These are phyloP conservation scores for Cheilosia pagana DNA, from an alignment of 2,888 invertebrate species.

Conservation along the genomic window DNA sequence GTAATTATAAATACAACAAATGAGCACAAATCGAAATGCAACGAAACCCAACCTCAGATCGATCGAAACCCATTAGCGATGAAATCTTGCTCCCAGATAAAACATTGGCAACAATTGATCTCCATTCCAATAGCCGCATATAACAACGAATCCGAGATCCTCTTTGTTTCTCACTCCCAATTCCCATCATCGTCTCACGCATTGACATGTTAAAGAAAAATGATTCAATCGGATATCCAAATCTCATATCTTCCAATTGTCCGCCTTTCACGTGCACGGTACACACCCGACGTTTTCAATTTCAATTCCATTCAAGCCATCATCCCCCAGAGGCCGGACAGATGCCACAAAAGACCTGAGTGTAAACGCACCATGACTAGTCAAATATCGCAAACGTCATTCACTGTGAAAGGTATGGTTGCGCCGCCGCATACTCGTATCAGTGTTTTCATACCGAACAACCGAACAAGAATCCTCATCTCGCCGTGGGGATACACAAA, in stretches of 20 bases:
- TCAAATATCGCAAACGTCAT: constrained; percentile 73
- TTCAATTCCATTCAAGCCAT: constrained; percentile 57
- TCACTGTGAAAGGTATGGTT: constrained; percentile 43
- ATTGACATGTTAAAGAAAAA: constrained; percentile 73
- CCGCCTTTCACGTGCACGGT: constrained; percentile 18
- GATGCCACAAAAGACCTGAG: constrained; percentile 51
- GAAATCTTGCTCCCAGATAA: constrained; percentile 16
- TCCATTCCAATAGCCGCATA: constrained; percentile 16
- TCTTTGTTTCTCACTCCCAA: constrained; percentile 40
- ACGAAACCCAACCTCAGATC: constrained; percentile 28
- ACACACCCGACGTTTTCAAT: constrained; percentile 24
- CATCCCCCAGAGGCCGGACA: background rate
- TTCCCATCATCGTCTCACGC: constrained; percentile 44
- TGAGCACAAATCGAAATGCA: constrained; percentile 6
- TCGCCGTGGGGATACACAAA: constrained; percentile 28
- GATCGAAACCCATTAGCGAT: constrained; percentile 62
- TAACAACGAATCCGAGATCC: constrained; percentile 5
- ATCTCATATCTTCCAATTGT: constrained; percentile 63
- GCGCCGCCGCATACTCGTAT: background rate
- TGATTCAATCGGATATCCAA: constrained; percentile 68
- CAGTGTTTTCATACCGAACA: background rate
- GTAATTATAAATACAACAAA: constrained; percentile 58
- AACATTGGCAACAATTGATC: constrained; percentile 63
- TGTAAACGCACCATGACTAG: constrained; percentile 72
- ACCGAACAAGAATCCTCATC: background rate